Evolutionary conservation across 2,888 invertebrate species (phyloP), one percentile per base, ranked within the genome.

Genomic region (Cephus pulcher): DNA sequence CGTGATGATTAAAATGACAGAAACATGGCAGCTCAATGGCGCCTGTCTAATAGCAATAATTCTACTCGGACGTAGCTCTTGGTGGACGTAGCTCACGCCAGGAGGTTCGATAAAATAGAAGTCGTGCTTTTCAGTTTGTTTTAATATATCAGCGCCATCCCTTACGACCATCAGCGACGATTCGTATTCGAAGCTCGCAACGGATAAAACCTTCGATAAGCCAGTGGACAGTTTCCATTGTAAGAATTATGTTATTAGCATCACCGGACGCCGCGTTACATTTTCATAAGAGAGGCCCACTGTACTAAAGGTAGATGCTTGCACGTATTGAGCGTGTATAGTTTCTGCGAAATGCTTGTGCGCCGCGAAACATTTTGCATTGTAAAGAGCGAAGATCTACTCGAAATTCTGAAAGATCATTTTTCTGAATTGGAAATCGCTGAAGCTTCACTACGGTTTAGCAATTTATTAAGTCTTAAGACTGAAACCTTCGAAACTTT

Each of bases 241-340:
- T 73, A 75, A 73, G 76, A 80, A 80, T 81, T 69, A 78, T 78
- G 73, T 74, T 82, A 78, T 80, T 82, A 80, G 76, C 78, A 81
- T 82, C 77, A 78, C 75, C 78, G 76, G 70, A 75, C 69, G 75
- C 35, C 15, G 75, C n/a, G 35, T 80, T 78, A 74, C 74, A 79
- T 80, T 80, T 81, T 76, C 74, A 76, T 76, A 76, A 73, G 75
- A 73, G 75, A 69, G 30, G 32, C 75, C 56, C 70, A 70, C 75
- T 34, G 75, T 30, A 12, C 71, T 34, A 6, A 4, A 15, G 71
- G 69, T 32, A 15, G n/a, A 76, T 34, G 34, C 77, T 37, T 69
- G 69, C 34, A 34, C 75, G 68, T 73, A 35, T 69, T 73, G 30
- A n/a, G 34, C 74, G 35, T 74, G 34, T 74, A 37, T 15, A 23